phyloP scores from a whole-genome alignment of 2,888 invertebrate genomes.

The Sinhomidia bicolor region DNA sequence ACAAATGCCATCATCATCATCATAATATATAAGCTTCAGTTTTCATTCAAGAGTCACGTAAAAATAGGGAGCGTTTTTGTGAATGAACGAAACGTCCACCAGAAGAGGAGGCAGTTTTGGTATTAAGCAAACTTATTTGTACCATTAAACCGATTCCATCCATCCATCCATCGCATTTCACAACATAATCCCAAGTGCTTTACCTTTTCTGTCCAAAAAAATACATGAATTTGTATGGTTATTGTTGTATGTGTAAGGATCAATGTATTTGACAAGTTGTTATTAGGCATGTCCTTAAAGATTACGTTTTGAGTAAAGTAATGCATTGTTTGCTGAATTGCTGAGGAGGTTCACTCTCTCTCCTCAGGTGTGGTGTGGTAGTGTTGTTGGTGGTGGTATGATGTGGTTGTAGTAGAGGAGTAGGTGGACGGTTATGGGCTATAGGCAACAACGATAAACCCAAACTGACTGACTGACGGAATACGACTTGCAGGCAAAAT shows the following conservation, averaged over 20 bases:
- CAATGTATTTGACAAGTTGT: conserved; percentile 55
- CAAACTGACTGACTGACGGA: no score
- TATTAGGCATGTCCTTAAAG: conserved; percentile 51
- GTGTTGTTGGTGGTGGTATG: conserved; percentile 29
- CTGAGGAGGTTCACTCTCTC: conserved; percentile 42
- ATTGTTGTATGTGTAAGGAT: conserved; percentile 22
- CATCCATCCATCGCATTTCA: no score
- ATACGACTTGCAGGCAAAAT: neutral
- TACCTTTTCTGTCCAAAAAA: conserved; percentile 41
- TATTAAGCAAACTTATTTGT: neutral
- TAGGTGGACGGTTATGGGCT: conserved; percentile 44
- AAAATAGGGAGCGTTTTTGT: conserved; percentile 38
- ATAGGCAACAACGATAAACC: neutral
- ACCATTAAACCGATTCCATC: neutral
- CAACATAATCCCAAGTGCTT: no score
- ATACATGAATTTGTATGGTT: conserved; percentile 30
- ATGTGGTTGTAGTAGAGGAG: neutral
- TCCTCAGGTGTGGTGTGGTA: conserved; percentile 44
- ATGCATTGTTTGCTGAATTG: conserved; percentile 14
- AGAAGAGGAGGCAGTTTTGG: neutral
- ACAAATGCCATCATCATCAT: neutral
- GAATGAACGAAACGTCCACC: conserved; percentile 22
- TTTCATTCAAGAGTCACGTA: conserved; percentile 35
- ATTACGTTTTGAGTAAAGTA: conserved; percentile 5
- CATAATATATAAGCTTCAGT: neutral